phyloP scores from a whole-genome alignment of 2,113 vertebrate species.

The Equus quagga region DNA sequence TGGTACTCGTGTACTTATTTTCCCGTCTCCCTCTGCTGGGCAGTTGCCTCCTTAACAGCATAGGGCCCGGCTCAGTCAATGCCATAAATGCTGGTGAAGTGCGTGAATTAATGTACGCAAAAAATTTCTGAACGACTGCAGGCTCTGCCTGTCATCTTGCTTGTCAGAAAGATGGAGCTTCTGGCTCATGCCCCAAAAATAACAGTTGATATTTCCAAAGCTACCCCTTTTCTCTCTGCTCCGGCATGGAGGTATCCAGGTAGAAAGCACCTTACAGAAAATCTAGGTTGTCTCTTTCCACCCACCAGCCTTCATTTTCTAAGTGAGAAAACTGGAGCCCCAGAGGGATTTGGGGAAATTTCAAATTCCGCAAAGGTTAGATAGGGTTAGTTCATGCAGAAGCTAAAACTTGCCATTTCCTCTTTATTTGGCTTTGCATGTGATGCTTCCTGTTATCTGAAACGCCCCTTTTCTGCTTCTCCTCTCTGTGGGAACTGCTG shows the following conservation, averaged over 20 bases:
- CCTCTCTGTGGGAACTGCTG: background rate
- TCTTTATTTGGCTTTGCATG: background rate
- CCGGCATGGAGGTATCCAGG: background rate
- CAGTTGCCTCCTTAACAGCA: background rate
- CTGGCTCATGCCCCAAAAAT: background rate
- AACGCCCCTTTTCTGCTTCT: background rate
- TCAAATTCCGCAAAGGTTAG: background rate
- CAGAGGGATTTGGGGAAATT: background rate
- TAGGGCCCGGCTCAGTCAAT: background rate
- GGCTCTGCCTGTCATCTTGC: background rate
- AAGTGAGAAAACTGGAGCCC: constrained; percentile 1
- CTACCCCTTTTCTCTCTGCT: background rate
- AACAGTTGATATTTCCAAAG: background rate
- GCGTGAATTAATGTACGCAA: background rate
- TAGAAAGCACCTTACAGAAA: background rate
- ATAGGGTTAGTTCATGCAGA: background rate
- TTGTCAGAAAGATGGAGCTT: background rate
- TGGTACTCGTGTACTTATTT: background rate
- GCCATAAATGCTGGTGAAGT: background rate
- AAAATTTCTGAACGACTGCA: background rate
- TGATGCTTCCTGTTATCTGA: background rate
- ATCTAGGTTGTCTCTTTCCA: background rate
- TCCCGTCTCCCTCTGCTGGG: constrained; percentile 3
- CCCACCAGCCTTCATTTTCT: background rate
- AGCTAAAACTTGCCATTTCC: constrained; percentile 13